Conservation (phyloP, 1,140 invertebrate species). For the Drosophila sechellia region DNA sequence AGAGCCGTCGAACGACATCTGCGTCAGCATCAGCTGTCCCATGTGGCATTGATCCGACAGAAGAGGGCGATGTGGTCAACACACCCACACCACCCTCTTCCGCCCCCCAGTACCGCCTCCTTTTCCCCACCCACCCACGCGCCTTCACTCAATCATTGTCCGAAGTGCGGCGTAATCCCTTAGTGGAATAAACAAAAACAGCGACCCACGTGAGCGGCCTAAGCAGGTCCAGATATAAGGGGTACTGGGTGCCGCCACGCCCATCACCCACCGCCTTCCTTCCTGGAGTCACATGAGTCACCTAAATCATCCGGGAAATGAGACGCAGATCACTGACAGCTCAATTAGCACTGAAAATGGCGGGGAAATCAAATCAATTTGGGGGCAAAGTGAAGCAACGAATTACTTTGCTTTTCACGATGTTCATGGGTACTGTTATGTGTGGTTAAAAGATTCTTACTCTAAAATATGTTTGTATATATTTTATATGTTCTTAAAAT, state of each 20-base stretch:
- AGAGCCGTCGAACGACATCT: slow-evolving; percentile 31
- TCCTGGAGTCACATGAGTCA: slow-evolving; percentile 25
- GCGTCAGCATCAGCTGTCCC: slow-evolving; percentile 40
- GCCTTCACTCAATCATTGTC: slow-evolving; percentile 47
- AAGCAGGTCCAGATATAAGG: slow-evolving; percentile 3
- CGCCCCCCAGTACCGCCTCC: neutral
- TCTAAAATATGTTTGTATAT: too few species aligned
- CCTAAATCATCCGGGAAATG: neutral
- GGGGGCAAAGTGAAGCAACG: neutral
- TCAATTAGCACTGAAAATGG: slow-evolving; percentile 4
- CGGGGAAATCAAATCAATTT: neutral
- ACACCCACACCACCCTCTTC: neutral
- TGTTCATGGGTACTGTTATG: too few species aligned
- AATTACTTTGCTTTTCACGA: neutral
- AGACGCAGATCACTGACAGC: slow-evolving; percentile 5
- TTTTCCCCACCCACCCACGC: slow-evolving; percentile 23
- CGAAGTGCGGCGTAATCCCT: slow-evolving; percentile 19
- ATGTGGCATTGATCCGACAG: slow-evolving; percentile 41
- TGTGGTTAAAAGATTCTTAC: too few species aligned
- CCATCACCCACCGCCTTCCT: neutral
- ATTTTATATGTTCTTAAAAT: too few species aligned
- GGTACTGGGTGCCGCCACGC: neutral
- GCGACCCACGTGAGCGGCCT: slow-evolving; percentile 40
- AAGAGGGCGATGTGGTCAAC: neutral
- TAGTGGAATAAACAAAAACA: neutral